Base-by-base conservation (phyloP, 2,888 invertebrate species). In the Lasioglossum villosulum region DNA sequence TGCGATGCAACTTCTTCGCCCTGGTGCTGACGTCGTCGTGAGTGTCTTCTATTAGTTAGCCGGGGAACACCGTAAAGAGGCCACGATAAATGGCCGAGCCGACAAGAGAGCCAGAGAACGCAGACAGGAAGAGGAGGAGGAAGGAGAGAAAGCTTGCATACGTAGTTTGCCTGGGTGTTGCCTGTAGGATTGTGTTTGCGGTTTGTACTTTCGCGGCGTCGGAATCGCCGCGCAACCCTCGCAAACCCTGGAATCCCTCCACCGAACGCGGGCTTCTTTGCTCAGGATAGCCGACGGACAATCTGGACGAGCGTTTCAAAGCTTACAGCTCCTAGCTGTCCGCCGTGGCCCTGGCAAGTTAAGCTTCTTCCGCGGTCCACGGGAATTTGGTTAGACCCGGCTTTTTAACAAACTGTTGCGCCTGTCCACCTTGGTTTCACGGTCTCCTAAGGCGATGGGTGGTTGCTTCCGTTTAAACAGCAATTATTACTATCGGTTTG, bases 171-270 rank as follows among this genome's bases (percentile, higher is more conserved):
- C 63, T 34, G 10, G 10, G 63, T 66, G 75, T 80, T 75, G 75
- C 80, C 71, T 12, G 84, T 84, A 80, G 89, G 89, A 89, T 86
- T 85, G 87, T 90, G 89, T 92, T 93, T 92, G 92, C 91, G 80
- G 89, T 92, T 91, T 80, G 86, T 83, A 83, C 83, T 83, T 87
- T 82, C 82, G 80, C 78, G 59, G 68, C 83, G 86, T 83, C 76
- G 89, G 75, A 77, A 71, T 74, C 79, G 86, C 71, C 48, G 52
- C 68, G 52, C 42, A 10, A 37, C 19, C 59, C 37, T n/a, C 71
- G 27, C 27, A 59, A 27, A 42, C 71, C 72, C 37, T 37, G 73
- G 90, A 93, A 93, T 93, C 92, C 93, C 90, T 92, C 92, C 92
- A 90, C 92, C 92, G 91, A 93, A 87, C 52, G 66, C 37, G 45